Evolutionary conservation across 2,888 invertebrate species (phyloP).

Genomic region (Hipparchia sbordonii): DNA sequence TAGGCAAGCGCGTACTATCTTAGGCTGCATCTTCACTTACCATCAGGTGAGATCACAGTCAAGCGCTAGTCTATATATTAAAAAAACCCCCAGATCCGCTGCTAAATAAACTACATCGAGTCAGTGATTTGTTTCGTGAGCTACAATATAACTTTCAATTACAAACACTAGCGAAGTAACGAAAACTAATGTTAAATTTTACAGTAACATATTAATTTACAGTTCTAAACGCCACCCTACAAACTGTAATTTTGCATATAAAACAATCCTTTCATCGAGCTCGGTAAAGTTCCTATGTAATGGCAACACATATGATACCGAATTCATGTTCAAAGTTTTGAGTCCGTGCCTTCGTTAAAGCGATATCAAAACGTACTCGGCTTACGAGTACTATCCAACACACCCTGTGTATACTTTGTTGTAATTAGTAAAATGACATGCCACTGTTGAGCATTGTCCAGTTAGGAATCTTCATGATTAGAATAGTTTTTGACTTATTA

Average conservation of each 20-base stretch:
- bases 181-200: not conserved
- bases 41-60: too few species aligned
- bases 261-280: constrained; percentile 16
- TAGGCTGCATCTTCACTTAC: too few species aligned
- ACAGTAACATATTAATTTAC: constrained; percentile 2
- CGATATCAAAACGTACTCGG: constrained; percentile 5
- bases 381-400: not conserved
- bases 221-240: not conserved
- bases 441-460: too few species aligned
- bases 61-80: too few species aligned
- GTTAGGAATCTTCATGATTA: too few species aligned
- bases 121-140: not conserved
- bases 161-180: not conserved
- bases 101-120: too few species aligned
- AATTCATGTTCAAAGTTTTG: constrained; percentile 30
- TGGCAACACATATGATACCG: constrained; percentile 16
- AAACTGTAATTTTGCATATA: not conserved
- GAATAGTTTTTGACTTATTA: too few species aligned
- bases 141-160: not conserved
- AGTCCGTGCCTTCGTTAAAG: constrained; percentile 18
- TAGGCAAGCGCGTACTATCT: too few species aligned
- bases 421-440: too few species aligned
- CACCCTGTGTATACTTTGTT: not conserved
- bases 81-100: too few species aligned
- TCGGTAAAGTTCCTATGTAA: constrained; percentile 15